Conservation (phyloP, 1,140 invertebrate genomes). For the Linepithema humile region DNA sequence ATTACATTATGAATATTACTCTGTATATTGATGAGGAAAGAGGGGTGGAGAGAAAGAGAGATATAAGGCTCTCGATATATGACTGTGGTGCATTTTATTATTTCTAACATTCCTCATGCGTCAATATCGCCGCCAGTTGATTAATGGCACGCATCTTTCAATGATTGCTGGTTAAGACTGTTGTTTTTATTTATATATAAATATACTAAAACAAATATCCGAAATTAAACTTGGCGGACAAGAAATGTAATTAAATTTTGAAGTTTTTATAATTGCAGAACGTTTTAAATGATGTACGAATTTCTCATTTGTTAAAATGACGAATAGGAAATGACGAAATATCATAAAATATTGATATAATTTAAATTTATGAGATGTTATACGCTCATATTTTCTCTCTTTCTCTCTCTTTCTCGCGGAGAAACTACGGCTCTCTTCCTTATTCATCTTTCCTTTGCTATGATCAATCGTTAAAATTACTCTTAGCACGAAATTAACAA, state of each 20-base stretch:
- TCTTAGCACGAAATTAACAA: slow-evolving; percentile 56
- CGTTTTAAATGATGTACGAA: slow-evolving; percentile 24
- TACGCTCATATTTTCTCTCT: neutral
- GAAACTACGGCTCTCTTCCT: slow-evolving; percentile 16
- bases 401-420: neutral
- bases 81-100: slow-evolving; percentile 59
- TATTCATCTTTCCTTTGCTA: slow-evolving; percentile 42
- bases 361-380: slow-evolving; percentile 42
- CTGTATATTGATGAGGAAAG: slow-evolving; percentile 69
- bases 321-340: slow-evolving; percentile 28
- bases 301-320: neutral
- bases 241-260: slow-evolving; percentile 7
- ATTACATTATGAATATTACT: slow-evolving; percentile 75
- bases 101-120: slow-evolving; percentile 62
- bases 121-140: slow-evolving; percentile 33
- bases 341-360: slow-evolving; percentile 46
- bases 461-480: slow-evolving; percentile 56
- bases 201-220: neutral
- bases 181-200: neutral
- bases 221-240: neutral
- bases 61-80: neutral
- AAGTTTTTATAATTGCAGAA: slow-evolving; percentile 5
- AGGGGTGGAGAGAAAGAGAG: slow-evolving; percentile 11
- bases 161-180: neutral
- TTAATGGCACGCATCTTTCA: slow-evolving; percentile 24